These are phyloP conservation scores for Linnaemya tessellans DNA, from an alignment of 2,888 invertebrate genomes.

Conservation along the genomic window DNA sequence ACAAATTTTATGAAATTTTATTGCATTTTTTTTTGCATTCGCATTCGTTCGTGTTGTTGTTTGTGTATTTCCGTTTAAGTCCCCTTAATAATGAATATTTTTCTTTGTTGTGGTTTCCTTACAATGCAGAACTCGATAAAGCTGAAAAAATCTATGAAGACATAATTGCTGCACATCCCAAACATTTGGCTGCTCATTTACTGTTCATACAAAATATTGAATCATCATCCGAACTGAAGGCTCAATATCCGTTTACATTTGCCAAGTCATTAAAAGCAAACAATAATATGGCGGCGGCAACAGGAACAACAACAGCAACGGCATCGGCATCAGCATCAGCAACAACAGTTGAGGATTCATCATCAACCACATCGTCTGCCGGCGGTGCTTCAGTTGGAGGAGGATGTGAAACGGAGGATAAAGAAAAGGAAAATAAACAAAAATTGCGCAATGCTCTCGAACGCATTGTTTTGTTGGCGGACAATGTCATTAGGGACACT, in stretches of 20 bases:
- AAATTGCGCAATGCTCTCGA: slow-evolving; percentile 83
- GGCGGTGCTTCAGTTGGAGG: not conserved
- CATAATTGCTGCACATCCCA: slow-evolving; percentile 88
- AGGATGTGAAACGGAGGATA: slow-evolving; percentile 71
- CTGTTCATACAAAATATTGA: slow-evolving; percentile 92
- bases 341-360: slow-evolving; percentile 42
- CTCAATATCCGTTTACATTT: slow-evolving; percentile 83
- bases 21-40: slow-evolving; percentile 23
- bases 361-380: slow-evolving; percentile 73
- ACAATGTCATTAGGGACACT: slow-evolving; percentile 88
- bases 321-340: slow-evolving; percentile 64
- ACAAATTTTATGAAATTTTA: slow-evolving; percentile 17
- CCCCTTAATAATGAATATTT: slow-evolving; percentile 35
- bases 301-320: slow-evolving; percentile 55
- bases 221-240: slow-evolving; percentile 80
- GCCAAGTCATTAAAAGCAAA: slow-evolving; percentile 83
- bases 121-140: slow-evolving; percentile 86
- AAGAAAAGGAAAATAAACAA: slow-evolving; percentile 76
- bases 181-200: slow-evolving; percentile 90
- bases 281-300: slow-evolving; percentile 73
- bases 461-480: slow-evolving; percentile 86
- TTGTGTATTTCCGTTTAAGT: slow-evolving; percentile 3
- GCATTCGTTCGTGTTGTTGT: not conserved
- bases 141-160: slow-evolving; percentile 90
- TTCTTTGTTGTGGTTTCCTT: slow-evolving; percentile 38